Evolutionary conservation across 2,888 invertebrate species (phyloP).

Genomic region (Elmis aenea): DNA sequence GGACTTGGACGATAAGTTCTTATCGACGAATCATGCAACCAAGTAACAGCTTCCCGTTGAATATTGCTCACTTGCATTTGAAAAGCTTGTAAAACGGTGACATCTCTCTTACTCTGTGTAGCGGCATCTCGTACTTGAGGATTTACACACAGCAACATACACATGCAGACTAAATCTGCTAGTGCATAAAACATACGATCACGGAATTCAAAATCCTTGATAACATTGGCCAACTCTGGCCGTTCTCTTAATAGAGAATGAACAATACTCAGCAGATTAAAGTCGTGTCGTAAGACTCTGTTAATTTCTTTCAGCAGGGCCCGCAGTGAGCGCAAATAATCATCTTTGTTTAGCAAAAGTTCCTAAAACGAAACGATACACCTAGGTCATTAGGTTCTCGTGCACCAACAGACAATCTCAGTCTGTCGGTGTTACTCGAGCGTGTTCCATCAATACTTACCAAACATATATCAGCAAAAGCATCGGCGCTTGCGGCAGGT

Average conservation of each 20-base stretch:
- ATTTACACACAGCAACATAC: constrained; percentile 72
- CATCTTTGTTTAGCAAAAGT: constrained; percentile 79
- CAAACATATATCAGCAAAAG: constrained; percentile 77
- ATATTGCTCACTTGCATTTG: constrained; percentile 48
- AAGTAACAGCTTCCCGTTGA: constrained; percentile 80
- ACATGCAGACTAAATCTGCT: constrained; percentile 79
- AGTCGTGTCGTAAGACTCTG: constrained; percentile 74
- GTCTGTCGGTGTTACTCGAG: not conserved
- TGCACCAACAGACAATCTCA: not conserved
- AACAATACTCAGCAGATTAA: constrained; percentile 74
- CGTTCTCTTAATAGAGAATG: constrained; percentile 67
- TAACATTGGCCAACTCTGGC: constrained; percentile 56
- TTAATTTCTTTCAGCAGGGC: constrained; percentile 85
- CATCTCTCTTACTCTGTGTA: constrained; percentile 47
- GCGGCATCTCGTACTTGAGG: constrained; percentile 69
- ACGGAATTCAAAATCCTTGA: constrained; percentile 63
- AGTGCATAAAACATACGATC: constrained; percentile 81
- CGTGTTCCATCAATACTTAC: constrained; percentile 39
- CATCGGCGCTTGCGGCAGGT: constrained; percentile 74
- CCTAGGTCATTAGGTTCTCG: not conserved
- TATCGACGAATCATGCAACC: constrained; percentile 80
- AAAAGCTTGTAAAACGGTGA: constrained; percentile 49
- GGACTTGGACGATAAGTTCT: constrained; percentile 66
- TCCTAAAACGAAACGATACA: constrained; percentile 56
- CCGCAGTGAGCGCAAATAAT: constrained; percentile 81